Evolutionary conservation across 2,888 invertebrate species (phyloP).

Genomic region (Lepidonotus clava): DNA sequence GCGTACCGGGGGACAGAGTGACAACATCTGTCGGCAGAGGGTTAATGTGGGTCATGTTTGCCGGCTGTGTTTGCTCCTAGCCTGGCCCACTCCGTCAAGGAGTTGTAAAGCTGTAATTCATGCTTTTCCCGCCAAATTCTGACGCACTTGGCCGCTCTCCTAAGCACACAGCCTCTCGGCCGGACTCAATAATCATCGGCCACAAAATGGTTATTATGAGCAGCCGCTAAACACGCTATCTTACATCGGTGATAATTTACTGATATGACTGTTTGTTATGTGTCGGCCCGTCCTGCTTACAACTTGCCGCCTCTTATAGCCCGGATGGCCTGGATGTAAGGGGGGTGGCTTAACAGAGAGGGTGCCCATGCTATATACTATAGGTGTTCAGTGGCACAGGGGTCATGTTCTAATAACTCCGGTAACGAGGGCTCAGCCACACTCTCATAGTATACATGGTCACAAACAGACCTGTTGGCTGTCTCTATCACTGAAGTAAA

Average conservation of each 20-base stretch:
- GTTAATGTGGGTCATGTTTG: not conserved
- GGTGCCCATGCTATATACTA: too few relatives aligned
- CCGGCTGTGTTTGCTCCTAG: not conserved
- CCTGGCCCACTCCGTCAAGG: not conserved
- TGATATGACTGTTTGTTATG: too few relatives aligned
- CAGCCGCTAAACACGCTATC: too few relatives aligned
- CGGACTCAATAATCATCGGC: too few relatives aligned
- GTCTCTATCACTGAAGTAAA: too few relatives aligned
- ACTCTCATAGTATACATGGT: too few relatives aligned
- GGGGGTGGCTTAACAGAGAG: not conserved
- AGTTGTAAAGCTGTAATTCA: slow-evolving; percentile 8
- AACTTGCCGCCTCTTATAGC: too few relatives aligned
- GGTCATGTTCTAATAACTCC: not conserved
- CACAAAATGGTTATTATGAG: too few relatives aligned
- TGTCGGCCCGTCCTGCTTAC: too few relatives aligned
- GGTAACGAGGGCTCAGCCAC: not conserved
- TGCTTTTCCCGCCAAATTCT: not conserved
- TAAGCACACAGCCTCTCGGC: not conserved
- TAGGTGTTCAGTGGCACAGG: not conserved
- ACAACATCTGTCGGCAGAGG: not conserved
- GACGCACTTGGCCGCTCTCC: not conserved
- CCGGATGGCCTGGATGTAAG: too few relatives aligned
- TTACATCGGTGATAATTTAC: too few relatives aligned
- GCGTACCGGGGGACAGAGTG: not conserved
- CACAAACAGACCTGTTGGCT: too few relatives aligned